Base-by-base conservation (phyloP, 2,113 vertebrate genomes). In the Amphilophus citrinellus region DNA sequence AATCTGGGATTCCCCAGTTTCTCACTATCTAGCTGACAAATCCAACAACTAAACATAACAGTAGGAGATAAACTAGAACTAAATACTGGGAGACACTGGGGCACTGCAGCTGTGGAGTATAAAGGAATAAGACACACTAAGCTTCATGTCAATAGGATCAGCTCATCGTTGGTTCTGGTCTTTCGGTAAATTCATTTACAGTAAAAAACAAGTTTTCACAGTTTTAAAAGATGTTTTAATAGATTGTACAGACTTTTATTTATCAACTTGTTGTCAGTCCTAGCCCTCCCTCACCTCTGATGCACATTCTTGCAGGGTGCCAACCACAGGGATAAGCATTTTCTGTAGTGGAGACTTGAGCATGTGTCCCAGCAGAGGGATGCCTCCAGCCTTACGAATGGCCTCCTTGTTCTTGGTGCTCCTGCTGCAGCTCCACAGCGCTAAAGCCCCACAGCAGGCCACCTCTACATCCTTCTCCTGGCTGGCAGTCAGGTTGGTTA, bases 371-470 rank as follows among this genome's bases (percentile, higher is more conserved):
- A 99, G 89, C 84, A 99, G 87, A 1, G 97, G 98, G 80, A 99
- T 97, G 2, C 97, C 98, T 1, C 97, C 97, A 0, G 97, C 98
- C 87, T 93, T 96, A 2, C 95, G 96, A 80, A 99, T 99, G 87
- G 97, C 97, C 84, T 96, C 96, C 88, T 98, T 99, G 93, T 97
- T 99, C 20, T 94, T 95, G 44, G 90, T 89, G 82, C 97, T 98
- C 93, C 96, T 98, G 91, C 98, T 99, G 93, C 97, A 98, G 94
- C 98, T 98, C 98, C 97, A 97, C 42, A 99, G 95, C 0, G 98
- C 98, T 91, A 98, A 94, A 0, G 97, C 97, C 3, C 97, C 97
- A 57, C 98, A 99, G 22, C 97, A 97, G n/a, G 97, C 98, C 76
- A 97, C 96, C 87, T 99, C 97, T 50, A 95, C 94, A 0, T 97